Evolutionary conservation across 2,888 invertebrate species (phyloP).

Genomic region (Endotricha flammealis): DNA sequence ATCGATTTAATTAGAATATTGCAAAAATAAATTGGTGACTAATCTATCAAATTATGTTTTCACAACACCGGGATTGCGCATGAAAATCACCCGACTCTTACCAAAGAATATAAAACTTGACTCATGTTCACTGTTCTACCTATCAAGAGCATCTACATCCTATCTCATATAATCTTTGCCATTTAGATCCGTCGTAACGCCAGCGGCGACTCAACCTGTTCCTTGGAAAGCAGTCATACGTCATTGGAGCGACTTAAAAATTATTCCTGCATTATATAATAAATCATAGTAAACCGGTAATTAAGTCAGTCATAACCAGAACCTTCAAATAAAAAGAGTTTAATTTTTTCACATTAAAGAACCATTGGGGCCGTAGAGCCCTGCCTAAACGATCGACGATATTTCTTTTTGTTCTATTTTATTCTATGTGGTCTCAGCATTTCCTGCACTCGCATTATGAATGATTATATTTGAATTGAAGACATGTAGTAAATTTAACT

Average conservation of each 20-base stretch:
- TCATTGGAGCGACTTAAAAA: slow-evolving; percentile 67
- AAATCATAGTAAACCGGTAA: slow-evolving; percentile 77
- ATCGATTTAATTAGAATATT: no score
- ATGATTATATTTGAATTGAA: slow-evolving; percentile 20
- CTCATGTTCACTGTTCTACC: no score
- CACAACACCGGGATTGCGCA: no score
- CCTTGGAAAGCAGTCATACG: slow-evolving; percentile 62
- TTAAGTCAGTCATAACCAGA: slow-evolving; percentile 75
- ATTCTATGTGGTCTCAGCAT: slow-evolving; percentile 20
- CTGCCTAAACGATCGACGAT: slow-evolving; percentile 60
- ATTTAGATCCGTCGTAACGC: slow-evolving; percentile 45
- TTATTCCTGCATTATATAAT: slow-evolving; percentile 72
- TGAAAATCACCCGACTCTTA: no score
- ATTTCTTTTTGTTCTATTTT: slow-evolving; percentile 33
- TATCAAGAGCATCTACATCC: background rate
- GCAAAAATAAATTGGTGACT: no score
- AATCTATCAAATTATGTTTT: no score
- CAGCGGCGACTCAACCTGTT: slow-evolving; percentile 67
- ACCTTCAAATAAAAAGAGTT: slow-evolving; percentile 65
- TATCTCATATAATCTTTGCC: slow-evolving; percentile 13
- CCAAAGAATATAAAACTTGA: no score
- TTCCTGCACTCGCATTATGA: slow-evolving; percentile 33
- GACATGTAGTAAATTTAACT: background rate
- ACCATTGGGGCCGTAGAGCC: slow-evolving; percentile 52
- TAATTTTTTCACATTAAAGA: slow-evolving; percentile 75